Evolutionary conservation across 2,113 vertebrate genomes (phyloP).

Genomic region (Pandion haliaetus): DNA sequence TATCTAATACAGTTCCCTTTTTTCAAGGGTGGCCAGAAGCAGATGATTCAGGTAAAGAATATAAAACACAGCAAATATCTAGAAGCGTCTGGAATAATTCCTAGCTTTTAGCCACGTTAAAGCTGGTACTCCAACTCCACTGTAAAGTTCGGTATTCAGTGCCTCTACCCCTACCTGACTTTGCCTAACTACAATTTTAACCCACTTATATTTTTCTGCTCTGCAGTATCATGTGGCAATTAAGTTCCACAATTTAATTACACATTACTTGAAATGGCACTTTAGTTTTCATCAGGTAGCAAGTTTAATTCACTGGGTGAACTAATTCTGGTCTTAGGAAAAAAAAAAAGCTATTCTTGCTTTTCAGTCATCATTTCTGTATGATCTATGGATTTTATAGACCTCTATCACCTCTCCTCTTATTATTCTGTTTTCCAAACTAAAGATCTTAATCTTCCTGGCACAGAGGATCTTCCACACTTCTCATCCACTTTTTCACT

Average conservation of each 20-base stretch:
- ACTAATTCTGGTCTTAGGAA: background rate
- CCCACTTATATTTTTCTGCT: background rate
- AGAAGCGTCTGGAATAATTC: background rate
- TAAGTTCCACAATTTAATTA: constrained; percentile 12
- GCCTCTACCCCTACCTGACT: background rate
- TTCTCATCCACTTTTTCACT: background rate
- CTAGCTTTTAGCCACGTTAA: background rate
- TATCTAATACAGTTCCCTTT: background rate
- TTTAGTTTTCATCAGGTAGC: background rate
- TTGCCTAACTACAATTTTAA: background rate
- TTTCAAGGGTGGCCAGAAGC: background rate
- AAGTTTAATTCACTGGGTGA: background rate
- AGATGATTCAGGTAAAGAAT: background rate
- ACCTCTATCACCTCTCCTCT: background rate
- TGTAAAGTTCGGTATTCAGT: background rate
- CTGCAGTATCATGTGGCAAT: background rate
- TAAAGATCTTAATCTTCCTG: background rate
- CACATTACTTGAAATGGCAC: background rate
- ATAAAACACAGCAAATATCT: background rate
- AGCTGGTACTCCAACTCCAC: background rate
- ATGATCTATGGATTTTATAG: background rate
- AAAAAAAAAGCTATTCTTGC: background rate
- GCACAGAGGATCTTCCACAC: background rate
- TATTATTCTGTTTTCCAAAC: background rate
- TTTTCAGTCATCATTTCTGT: background rate